These are phyloP conservation scores for Coilia nasus DNA, from an alignment of 2,797 vertebrate species.

Conservation along the genomic window DNA sequence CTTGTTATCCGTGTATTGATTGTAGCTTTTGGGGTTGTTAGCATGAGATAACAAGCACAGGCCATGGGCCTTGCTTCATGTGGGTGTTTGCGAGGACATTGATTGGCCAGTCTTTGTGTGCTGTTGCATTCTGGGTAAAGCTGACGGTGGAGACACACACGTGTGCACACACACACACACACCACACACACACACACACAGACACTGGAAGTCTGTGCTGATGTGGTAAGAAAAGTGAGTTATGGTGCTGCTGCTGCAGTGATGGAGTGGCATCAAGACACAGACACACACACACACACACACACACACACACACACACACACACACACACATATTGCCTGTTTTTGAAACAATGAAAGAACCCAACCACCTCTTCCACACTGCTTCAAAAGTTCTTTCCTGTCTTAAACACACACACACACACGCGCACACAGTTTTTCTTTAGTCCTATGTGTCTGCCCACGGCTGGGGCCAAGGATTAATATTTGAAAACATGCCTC, in stretches of 20 bases:
- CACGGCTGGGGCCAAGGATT: slow-evolving; percentile 78
- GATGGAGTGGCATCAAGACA: slow-evolving; percentile 12
- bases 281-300: not conserved
- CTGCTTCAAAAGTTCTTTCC: slow-evolving; percentile 1
- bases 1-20: not conserved
- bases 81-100: not conserved
- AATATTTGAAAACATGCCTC: slow-evolving; percentile 75
- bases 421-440: slow-evolving; percentile 63
- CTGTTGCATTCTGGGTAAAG: not conserved
- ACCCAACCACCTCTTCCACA: slow-evolving; percentile 44
- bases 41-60: not conserved
- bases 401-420: no score
- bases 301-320: not conserved
- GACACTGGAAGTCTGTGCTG: not conserved
- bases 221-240: slow-evolving; percentile 2
- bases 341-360: slow-evolving; percentile 62
- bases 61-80: not conserved
- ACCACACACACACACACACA: slow-evolving; percentile 2
- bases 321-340: slow-evolving; percentile 13
- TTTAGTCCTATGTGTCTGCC: slow-evolving; percentile 72
- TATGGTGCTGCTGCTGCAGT: not conserved
- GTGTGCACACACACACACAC: not conserved
- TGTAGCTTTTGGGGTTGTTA: not conserved
- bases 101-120: not conserved
- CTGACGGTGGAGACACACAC: not conserved